These are phyloP conservation scores for Anableps anableps DNA, from an alignment of 2,797 vertebrate species.

Conservation along the genomic window DNA sequence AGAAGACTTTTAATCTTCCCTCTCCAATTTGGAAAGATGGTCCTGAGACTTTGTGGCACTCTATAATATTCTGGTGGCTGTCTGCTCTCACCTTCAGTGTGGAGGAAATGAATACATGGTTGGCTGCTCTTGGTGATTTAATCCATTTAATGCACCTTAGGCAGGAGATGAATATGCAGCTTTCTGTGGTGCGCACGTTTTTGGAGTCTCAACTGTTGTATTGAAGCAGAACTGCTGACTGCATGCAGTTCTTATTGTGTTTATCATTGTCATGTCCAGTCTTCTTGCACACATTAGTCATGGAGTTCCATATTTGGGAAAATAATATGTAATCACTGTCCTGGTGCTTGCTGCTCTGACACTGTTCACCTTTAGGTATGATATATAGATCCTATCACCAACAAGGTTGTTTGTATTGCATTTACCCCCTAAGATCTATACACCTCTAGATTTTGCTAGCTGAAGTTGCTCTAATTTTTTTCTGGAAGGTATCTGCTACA, in stretches of 20 bases:
- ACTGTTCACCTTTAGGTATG: slow-evolving; percentile 1
- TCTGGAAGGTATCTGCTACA: background rate
- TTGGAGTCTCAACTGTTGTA: slow-evolving; percentile 53
- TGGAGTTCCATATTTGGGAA: slow-evolving; percentile 30
- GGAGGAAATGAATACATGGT: slow-evolving; percentile 72
- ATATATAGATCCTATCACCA: slow-evolving; percentile 13
- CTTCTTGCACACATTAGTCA: slow-evolving; percentile 35
- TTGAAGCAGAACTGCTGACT: slow-evolving; percentile 62
- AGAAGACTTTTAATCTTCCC: slow-evolving; percentile 59
- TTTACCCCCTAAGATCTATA: background rate
- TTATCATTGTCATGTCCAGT: slow-evolving; percentile 54
- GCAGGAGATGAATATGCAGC: slow-evolving; percentile 59
- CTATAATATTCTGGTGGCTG: slow-evolving; percentile 55
- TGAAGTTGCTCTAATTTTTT: background rate
- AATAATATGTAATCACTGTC: slow-evolving; percentile 22
- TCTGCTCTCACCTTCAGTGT: slow-evolving; percentile 55
- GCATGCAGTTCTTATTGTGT: slow-evolving; percentile 32
- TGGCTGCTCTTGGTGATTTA: slow-evolving; percentile 72
- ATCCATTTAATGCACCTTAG: slow-evolving; percentile 77
- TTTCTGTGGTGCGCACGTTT: slow-evolving; percentile 48
- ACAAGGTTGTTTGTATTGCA: slow-evolving; percentile 11
- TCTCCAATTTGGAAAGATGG: slow-evolving; percentile 61
- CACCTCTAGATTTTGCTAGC: background rate
- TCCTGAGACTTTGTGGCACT: slow-evolving; percentile 61
- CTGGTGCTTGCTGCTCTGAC: slow-evolving; percentile 16